Evolutionary conservation across 2,113 vertebrate genomes (phyloP).

Genomic region (Nothocercus julius): DNA sequence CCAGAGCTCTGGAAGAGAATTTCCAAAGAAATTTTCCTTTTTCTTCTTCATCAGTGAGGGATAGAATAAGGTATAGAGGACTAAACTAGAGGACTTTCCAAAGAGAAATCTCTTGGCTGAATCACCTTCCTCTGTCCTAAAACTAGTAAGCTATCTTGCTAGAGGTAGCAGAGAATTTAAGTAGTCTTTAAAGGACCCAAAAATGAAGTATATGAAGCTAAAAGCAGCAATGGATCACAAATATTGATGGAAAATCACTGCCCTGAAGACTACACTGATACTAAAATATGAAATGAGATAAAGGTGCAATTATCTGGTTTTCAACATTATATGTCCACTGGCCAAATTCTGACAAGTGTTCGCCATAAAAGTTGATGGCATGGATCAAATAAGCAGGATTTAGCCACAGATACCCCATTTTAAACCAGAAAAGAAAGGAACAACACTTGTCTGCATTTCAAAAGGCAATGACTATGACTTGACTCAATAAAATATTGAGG

Average conservation of each 20-base stretch:
- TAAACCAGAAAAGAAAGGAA: not conserved
- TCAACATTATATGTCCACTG: not conserved
- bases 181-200: not conserved
- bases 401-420: not conserved
- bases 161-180: not conserved
- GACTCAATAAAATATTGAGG: not conserved
- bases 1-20: not conserved
- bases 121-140: not conserved
- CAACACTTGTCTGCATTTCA: not conserved
- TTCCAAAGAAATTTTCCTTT: not conserved
- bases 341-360: not conserved
- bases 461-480: not conserved
- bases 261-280: not conserved
- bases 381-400: not conserved
- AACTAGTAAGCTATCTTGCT: not conserved
- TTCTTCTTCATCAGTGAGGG: not conserved
- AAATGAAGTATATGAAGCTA: not conserved
- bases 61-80: not conserved
- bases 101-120: not conserved
- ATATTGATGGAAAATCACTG: not conserved
- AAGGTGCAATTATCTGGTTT: not conserved
- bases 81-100: not conserved
- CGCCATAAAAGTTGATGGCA: not conserved
- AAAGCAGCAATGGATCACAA: not conserved
- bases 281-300: not conserved